Evolutionary conservation across 2,797 vertebrate species (phyloP), one percentile per base, ranked within the genome.

Genomic region (Typhlichthys subterraneus): DNA sequence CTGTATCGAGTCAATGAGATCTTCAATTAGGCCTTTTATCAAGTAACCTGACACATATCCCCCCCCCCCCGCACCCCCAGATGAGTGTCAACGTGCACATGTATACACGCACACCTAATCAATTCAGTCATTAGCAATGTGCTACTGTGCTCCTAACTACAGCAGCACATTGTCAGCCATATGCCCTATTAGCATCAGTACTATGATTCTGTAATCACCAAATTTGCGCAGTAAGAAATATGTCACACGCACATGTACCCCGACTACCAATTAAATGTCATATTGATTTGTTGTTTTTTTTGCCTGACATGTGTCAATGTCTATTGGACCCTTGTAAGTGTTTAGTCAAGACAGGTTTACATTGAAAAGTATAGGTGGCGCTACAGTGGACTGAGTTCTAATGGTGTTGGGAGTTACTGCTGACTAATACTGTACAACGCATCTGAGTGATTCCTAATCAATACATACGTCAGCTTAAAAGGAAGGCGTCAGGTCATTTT

Each of bases 251-350:
- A 50, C 48, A 15, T 15, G 29, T 54, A 66, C 56, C 59, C 53
- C 46, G n/a, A 15, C 66, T 75, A 72, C 70, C 71, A 85, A 86
- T 89, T 84, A 88, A 80, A 74, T 51, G 65, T 74, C 31, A 47
- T 38, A 89, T 87, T 79, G 88, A 90, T 88, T 81, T 79, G 42
- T 56, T 80, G 17, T n/a, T 31, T 29, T 67, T 38, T 29, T 67
- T 38, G 50, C 59, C 17, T 17, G 82, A 78, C 65, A 68, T 53
- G 57, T 83, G 80, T 85, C 85, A 80, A 70, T 75, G 59, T 23
- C 38, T 70, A 72, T 80, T 13, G 66, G 67, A 77, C 17, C 14
- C 68, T 66, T 80, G 75, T 77, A 82, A 87, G 85, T 80, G 74
- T 82, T 87, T 76, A 72, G 61, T 14, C 19, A 1, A 23, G 65